Conservation (phyloP, 2,888 invertebrate species). For the Alloscopus bannaensis region DNA sequence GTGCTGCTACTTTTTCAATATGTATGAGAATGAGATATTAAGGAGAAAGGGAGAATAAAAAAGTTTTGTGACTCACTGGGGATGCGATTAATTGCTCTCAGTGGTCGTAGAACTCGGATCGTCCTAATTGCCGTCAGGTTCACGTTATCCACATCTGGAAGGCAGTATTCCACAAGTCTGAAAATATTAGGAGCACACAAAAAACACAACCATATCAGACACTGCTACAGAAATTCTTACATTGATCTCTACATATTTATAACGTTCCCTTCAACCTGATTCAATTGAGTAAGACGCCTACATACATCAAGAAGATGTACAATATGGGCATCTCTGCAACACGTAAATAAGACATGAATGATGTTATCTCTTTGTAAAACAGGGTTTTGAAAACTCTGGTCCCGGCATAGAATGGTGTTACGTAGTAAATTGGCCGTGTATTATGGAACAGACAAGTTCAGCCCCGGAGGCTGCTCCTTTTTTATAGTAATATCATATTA, state of each 20-base stretch:
- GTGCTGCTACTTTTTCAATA: no score
- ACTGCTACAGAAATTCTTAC: no score
- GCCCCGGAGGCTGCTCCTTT: not conserved
- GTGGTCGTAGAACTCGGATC: slow-evolving; percentile 95
- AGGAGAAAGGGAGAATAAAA: slow-evolving; percentile 24
- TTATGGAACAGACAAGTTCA: slow-evolving; percentile 8
- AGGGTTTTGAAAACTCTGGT: no score
- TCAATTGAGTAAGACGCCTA: not conserved
- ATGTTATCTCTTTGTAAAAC: no score
- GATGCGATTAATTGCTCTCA: slow-evolving; percentile 99
- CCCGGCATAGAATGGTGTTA: no score
- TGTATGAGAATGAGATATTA: slow-evolving; percentile 16
- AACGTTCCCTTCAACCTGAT: no score
- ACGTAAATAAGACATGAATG: no score
- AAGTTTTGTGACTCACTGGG: slow-evolving; percentile 88
- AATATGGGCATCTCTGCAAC: not conserved
- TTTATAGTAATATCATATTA: no score
- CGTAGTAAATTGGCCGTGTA: slow-evolving; percentile 31
- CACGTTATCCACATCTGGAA: slow-evolving; percentile 94
- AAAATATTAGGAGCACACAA: slow-evolving; percentile 73
- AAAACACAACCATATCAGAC: no score
- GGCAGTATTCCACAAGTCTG: slow-evolving; percentile 90
- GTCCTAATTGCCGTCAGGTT: slow-evolving; percentile 99
- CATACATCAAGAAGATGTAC: not conserved
- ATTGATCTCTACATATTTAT: no score